Percentiles rank a stretch among this genome's conserved stretches.
Evolutionary conservation across 2,888 invertebrate genomes (phyloP).

Genomic region (Nomada fucata): DNA sequence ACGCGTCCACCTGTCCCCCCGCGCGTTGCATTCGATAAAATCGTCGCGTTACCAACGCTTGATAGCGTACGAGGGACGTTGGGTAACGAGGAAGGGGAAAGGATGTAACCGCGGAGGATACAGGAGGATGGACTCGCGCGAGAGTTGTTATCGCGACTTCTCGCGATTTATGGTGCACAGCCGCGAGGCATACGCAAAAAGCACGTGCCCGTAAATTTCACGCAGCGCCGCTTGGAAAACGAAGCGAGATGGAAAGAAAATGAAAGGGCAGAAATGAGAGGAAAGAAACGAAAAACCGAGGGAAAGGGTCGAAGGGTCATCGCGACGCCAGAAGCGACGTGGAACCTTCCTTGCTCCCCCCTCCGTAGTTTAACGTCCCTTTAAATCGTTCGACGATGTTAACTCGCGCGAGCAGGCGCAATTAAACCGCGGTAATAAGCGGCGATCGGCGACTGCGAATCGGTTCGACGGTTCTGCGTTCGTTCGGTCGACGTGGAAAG

Average conservation of each 20-base stretch:
- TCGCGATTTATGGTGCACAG: constrained; percentile 62
- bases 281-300: neutral
- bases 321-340: constrained; percentile 11
- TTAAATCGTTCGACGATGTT: constrained; percentile 22
- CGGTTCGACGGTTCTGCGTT: constrained; percentile 30
- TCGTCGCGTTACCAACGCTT: constrained; percentile 57
- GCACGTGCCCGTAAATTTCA: constrained; percentile 63
- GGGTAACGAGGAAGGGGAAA: neutral
- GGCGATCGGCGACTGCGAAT: constrained; percentile 16
- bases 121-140: constrained; percentile 58
- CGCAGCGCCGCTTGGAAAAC: constrained; percentile 12
- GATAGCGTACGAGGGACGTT: constrained; percentile 13
- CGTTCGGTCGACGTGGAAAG: neutral
- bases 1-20: constrained; percentile 22
- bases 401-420: constrained; percentile 8
- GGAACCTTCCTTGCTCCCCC: constrained; percentile 4
- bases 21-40: constrained; percentile 61
- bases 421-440: constrained; percentile 45
- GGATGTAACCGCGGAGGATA: constrained; percentile 3
- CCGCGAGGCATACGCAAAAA: constrained; percentile 64
- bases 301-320: neutral
- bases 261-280: neutral
- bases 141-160: constrained; percentile 62
- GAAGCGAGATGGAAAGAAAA: neutral
- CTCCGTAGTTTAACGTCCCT: constrained; percentile 16